Base-by-base conservation (phyloP, 2,888 invertebrate species). In the Drosophila borealis region DNA sequence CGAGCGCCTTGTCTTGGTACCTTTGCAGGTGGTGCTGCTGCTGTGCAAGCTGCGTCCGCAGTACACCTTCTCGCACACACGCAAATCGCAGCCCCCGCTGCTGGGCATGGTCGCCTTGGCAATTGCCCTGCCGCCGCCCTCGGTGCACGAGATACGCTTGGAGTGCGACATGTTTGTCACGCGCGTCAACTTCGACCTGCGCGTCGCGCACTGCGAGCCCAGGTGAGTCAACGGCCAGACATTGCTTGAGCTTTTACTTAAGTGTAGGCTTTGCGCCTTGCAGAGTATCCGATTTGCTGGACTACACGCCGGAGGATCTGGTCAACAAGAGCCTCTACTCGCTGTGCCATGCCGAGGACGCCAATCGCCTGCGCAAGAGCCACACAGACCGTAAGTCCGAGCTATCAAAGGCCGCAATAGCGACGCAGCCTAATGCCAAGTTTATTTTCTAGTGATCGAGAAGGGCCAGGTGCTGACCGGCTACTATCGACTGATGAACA, bases 101-200 rank as follows among this genome's bases (percentile, higher is more conserved):
- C 93, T 99, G 83, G 98, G 98, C 25, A 96, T 98, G 96, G 98
- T 98, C 64, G 98, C 97, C 4, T 92, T 99, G 86, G 99, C 98
- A 79, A 98, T 99, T 82, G 99, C 98, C 10, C 93, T 99, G 79
- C 99, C 99, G 48, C 98, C 99, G 11, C 98, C 99, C 11, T 98
- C 98, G 76, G 98, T 99, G 77, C 98, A 99, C 92, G 99, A 99
- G 93, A 98, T 98, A 87, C 95, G 98, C 83, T 94, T 99, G 85
- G 98, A 98, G 93, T 95, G 97, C 59, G 98, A 98, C 92, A 97
- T 97, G 97, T 99, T 99, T 93, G 98, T 99, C 88, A 98, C 98
- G 69, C 95, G 98, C 90, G 96, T 99, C 90, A 97, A 96, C 92
- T 98, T 98, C 89, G 98, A 98, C 93, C 98, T 99, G 93, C 95